These are phyloP conservation scores for Fulica atra DNA, from an alignment of 2,113 vertebrate species.

Conservation along the genomic window DNA sequence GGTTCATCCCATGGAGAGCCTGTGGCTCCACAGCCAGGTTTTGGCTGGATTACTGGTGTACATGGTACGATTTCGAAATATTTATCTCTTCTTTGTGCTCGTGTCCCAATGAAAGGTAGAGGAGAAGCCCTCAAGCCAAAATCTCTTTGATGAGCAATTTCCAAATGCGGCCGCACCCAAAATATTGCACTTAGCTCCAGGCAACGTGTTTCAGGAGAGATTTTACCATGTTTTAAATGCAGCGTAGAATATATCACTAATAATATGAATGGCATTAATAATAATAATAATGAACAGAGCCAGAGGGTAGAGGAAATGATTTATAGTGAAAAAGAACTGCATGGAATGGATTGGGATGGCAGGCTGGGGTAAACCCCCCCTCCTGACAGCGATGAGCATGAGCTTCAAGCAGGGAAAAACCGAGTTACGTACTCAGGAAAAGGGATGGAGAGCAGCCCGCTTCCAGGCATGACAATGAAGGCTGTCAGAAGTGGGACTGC, in stretches of 20 bases:
- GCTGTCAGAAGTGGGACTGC: neutral
- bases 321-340: neutral
- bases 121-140: constrained; percentile 35
- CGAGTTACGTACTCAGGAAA: neutral
- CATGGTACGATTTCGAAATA: neutral
- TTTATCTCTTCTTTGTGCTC: neutral
- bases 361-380: neutral
- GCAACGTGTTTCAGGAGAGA: neutral
- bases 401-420: neutral
- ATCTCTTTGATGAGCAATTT: neutral
- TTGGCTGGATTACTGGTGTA: neutral
- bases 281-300: neutral
- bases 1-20: neutral
- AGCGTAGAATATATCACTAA: neutral
- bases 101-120: neutral
- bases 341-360: neutral
- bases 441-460: neutral
- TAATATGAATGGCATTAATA: neutral
- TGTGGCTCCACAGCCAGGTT: neutral
- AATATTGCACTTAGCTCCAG: neutral
- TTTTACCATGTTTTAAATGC: neutral
- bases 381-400: neutral
- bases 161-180: neutral
- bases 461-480: neutral
- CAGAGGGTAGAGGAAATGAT: neutral